Conservation (phyloP, 2,113 vertebrate genomes). For the Chinchilla lanigera region DNA sequence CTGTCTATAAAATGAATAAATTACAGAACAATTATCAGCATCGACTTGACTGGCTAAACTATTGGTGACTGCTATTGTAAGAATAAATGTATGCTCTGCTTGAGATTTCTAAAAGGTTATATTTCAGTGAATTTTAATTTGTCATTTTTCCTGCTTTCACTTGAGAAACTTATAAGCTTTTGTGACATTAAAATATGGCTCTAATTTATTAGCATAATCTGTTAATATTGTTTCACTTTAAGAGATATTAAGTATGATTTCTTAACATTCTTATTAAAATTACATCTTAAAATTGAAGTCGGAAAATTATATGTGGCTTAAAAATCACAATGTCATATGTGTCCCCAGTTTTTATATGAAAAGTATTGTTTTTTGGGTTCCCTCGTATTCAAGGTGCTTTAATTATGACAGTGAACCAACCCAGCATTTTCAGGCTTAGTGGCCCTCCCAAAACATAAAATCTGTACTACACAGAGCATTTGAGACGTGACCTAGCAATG, state of each 20-base stretch:
- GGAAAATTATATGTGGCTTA: slow-evolving; percentile 73
- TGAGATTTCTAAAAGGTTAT: slow-evolving; percentile 69
- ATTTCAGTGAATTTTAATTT: slow-evolving; percentile 81
- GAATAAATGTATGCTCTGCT: slow-evolving; percentile 51
- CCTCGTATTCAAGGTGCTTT: slow-evolving; percentile 69
- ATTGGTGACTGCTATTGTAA: slow-evolving; percentile 49
- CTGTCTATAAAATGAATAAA: slow-evolving; percentile 54
- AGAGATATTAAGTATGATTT: slow-evolving; percentile 76
- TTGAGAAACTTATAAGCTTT: slow-evolving; percentile 71
- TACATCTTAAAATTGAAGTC: slow-evolving; percentile 75
- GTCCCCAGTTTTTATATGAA: slow-evolving; percentile 64
- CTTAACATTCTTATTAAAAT: slow-evolving; percentile 80
- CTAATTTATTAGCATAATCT: slow-evolving; percentile 77
- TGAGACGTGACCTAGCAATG: slow-evolving; percentile 27
- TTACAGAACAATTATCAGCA: slow-evolving; percentile 60
- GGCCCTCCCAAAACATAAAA: slow-evolving; percentile 71
- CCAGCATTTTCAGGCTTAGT: slow-evolving; percentile 64
- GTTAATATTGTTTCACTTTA: slow-evolving; percentile 81
- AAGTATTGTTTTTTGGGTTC: slow-evolving; percentile 66
- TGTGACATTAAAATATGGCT: slow-evolving; percentile 78
- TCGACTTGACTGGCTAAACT: slow-evolving; percentile 49
- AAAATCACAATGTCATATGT: slow-evolving; percentile 73
- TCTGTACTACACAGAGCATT: slow-evolving; percentile 53
- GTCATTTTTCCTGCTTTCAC: slow-evolving; percentile 75
- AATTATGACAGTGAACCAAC: background rate